These are phyloP conservation scores for Drosophila suzukii DNA, from an alignment of 1,140 invertebrate species.

Conservation along the genomic window DNA sequence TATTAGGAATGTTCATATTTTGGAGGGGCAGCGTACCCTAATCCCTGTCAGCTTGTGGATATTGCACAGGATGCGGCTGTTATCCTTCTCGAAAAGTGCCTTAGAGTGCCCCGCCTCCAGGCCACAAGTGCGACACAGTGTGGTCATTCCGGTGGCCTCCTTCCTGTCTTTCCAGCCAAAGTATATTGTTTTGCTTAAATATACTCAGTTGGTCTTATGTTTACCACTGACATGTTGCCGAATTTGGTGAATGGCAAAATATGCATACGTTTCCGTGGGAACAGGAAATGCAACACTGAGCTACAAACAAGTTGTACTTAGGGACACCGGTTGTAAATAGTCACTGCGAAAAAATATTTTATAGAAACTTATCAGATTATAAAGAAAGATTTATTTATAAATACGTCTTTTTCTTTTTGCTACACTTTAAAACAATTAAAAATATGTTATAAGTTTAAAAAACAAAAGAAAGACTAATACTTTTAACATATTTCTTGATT, in stretches of 20 bases:
- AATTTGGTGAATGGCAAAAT: not conserved
- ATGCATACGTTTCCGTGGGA: not conserved
- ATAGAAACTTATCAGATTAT: too few relatives aligned
- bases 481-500: too few relatives aligned
- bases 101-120: not conserved
- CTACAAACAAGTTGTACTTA: not conserved
- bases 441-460: too few relatives aligned
- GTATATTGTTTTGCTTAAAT: not conserved
- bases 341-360: too few relatives aligned
- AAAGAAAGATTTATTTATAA: too few relatives aligned
- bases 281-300: not conserved
- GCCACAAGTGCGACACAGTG: constrained; percentile 27
- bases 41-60: constrained; percentile 19
- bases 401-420: too few relatives aligned
- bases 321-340: not conserved
- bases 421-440: too few relatives aligned
- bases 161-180: not conserved
- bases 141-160: not conserved
- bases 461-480: too few relatives aligned
- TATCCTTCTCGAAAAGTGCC: constrained; percentile 12
- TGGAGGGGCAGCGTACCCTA: not conserved
- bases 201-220: not conserved
- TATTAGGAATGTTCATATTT: not conserved
- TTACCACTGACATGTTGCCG: not conserved
- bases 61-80: constrained; percentile 8